Evolutionary conservation across 2,113 vertebrate genomes (phyloP).

Genomic region (Dasyornis broadbenti): DNA sequence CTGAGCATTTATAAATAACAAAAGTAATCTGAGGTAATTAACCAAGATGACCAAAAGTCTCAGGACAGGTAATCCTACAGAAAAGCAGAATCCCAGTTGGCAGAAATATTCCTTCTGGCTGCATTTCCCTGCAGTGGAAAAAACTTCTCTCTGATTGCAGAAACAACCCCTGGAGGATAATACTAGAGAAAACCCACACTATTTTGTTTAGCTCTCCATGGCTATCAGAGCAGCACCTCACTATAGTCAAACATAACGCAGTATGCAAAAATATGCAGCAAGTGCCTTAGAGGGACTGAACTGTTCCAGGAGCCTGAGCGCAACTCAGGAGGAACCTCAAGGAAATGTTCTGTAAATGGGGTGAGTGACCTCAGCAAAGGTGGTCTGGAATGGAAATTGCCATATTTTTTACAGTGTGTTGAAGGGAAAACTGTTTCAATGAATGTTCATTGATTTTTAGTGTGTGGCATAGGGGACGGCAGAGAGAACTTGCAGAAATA

Average conservation of each 20-base stretch:
- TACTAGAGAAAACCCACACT: not conserved
- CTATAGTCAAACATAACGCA: not conserved
- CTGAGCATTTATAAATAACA: not conserved
- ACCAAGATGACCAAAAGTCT: not conserved
- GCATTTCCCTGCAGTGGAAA: not conserved
- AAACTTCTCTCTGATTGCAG: not conserved
- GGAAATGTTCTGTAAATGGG: not conserved
- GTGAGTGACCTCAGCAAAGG: not conserved
- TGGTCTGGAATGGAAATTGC: not conserved
- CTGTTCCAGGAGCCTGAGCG: not conserved
- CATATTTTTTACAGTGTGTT: not conserved
- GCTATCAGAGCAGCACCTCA: not conserved
- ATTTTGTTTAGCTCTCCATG: not conserved
- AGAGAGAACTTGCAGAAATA: not conserved
- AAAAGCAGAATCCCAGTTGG: not conserved
- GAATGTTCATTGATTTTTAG: not conserved
- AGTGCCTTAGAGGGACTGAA: not conserved
- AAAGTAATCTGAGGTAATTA: not conserved
- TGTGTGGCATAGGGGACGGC: rapidly evolving
- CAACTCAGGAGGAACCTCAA: not conserved
- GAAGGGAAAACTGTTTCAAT: not conserved
- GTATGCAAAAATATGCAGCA: not conserved
- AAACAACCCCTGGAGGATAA: not conserved
- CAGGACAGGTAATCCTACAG: not conserved
- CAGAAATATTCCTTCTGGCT: not conserved